Conservation (phyloP, 2,797 vertebrate genomes). For the Gymnocypris eckloni region DNA sequence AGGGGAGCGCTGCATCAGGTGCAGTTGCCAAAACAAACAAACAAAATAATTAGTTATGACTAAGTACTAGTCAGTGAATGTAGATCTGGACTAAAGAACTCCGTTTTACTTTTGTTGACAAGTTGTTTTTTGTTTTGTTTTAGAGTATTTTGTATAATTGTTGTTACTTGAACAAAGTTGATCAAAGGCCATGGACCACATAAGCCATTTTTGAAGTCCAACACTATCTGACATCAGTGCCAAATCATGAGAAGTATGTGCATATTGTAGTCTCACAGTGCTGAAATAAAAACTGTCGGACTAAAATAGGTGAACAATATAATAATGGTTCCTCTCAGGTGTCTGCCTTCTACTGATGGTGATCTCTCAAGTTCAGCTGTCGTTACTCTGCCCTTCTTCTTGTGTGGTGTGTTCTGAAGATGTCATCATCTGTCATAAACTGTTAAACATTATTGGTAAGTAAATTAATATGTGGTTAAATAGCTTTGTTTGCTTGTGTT, state of each 20-base stretch:
- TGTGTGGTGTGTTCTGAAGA: constrained; percentile 75
- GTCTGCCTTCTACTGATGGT: constrained; percentile 70
- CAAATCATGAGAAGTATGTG: constrained; percentile 76
- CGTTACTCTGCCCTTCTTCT: constrained; percentile 72
- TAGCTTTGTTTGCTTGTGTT: not conserved
- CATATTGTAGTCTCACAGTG: not conserved
- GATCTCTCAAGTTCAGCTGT: constrained; percentile 61
- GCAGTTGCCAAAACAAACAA: constrained; percentile 16
- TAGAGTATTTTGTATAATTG: not conserved
- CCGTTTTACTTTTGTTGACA: not conserved
- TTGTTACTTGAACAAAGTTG: not conserved
- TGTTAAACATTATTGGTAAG: constrained; percentile 73
- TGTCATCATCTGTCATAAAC: constrained; percentile 77
- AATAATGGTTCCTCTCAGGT: constrained; percentile 67
- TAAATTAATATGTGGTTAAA: not conserved
- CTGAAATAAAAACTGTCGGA: not conserved
- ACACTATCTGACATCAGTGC: constrained; percentile 60
- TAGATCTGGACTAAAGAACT: not conserved
- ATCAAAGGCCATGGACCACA: constrained; percentile 7
- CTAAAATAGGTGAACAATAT: not conserved
- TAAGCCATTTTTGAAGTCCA: constrained; percentile 45
- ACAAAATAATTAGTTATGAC: not conserved
- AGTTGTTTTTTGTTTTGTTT: not conserved
- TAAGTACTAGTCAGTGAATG: not conserved
- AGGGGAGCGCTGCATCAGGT: constrained; percentile 2